Evolutionary conservation across 2,797 vertebrate species (phyloP), one percentile per base, ranked within the genome.

Genomic region (Florisuga fusca): DNA sequence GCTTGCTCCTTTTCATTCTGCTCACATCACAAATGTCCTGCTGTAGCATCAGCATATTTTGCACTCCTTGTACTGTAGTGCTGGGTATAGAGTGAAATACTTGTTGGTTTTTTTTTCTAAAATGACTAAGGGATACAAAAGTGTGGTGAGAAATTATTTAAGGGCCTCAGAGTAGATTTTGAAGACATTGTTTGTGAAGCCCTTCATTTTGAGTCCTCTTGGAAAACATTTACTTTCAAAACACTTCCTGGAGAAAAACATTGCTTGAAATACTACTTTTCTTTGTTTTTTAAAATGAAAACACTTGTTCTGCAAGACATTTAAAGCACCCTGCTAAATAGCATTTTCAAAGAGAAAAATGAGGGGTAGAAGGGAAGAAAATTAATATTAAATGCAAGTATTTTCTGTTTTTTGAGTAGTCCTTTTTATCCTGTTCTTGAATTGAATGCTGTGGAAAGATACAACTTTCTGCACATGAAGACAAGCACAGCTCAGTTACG

Each of bases 181-280:
- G 27, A 25, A 36, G 36, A 43, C 10, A 23, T 23, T 68, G 27
- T 72, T 1, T 66, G 21, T 68, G 48, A 80, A 53, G 7, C 27
- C 34, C 36, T 89, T 83, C 1, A 25, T 74, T 93, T 87, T 63
- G 53, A 90, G 12, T 17, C 5, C 4, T 59, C 27, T 63, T 55
- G 12, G 9, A 69, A 59, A 59, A 79, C 63, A 68, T 4, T 1
- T 33, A 25, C 45, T 80, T 89, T 43, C 3, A 29, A 29, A 29
- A 21, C 33, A 5, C 19, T 62, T 81, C 46, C 17, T 74, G 45
- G 9, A 68, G 57, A 55, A 90, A 89, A 38, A 5, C 4, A 16
- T 38, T 38, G 4, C 0, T 0, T 66, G 0, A 57, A 87, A 41
- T 82, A 45, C 4, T 11, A 0, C 1, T 43, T 34, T 12, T n/a